Conservation (phyloP, 2,113 vertebrate genomes). For the Chionodraco myersi region DNA sequence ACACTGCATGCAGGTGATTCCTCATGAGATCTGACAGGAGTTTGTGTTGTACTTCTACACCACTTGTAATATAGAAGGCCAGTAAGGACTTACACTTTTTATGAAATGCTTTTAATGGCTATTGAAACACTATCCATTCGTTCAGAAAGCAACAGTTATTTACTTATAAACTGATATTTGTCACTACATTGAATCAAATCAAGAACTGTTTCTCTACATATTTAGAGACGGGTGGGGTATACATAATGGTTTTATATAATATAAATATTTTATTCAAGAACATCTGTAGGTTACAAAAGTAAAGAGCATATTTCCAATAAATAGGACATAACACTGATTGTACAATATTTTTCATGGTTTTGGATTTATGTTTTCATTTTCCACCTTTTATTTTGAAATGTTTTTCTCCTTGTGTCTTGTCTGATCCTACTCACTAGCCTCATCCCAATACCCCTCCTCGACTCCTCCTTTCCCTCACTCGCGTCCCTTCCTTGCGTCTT, state of each 20-base stretch:
- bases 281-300: background rate
- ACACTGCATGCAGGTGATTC: conserved; percentile 19
- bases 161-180: background rate
- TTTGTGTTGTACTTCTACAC: background rate
- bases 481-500: too few relatives aligned
- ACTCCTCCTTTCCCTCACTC: too few relatives aligned
- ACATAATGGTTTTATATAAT: background rate
- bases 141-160: background rate
- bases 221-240: too few relatives aligned
- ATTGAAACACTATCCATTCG: too few relatives aligned
- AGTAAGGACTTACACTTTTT: background rate
- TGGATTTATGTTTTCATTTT: too few relatives aligned
- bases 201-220: too few relatives aligned
- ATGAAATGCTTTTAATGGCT: background rate
- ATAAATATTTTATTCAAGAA: background rate
- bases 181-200: background rate
- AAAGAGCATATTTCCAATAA: background rate
- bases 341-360: background rate
- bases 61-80: conserved; percentile 13
- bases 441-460: too few relatives aligned
- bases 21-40: conserved; percentile 22
- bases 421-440: too few relatives aligned
- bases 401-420: too few relatives aligned
- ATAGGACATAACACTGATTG: too few relatives aligned
- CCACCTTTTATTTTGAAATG: too few relatives aligned